Evolutionary conservation across 2,113 vertebrate species (phyloP).

Genomic region (Micronycteris hirsuta): DNA sequence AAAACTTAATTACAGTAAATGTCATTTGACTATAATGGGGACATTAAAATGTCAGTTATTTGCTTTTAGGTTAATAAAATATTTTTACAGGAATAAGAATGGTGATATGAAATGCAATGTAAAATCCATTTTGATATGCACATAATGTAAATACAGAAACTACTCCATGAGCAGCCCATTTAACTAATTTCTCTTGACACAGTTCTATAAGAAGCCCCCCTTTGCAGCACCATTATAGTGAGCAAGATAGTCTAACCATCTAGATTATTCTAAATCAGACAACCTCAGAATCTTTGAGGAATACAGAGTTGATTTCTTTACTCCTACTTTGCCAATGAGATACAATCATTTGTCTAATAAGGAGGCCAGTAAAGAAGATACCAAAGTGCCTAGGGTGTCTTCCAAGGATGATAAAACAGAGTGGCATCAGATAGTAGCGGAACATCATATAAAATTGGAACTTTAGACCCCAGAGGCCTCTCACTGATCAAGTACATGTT

Average conservation of each 20-base stretch:
- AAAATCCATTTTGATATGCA: slow-evolving; percentile 50
- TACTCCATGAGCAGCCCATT: slow-evolving; percentile 38
- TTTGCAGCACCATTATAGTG: not conserved
- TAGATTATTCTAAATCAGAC: slow-evolving; percentile 13
- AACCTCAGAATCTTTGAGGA: slow-evolving; percentile 18
- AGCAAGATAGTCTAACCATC: not conserved
- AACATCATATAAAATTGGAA: slow-evolving; percentile 56
- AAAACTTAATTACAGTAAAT: slow-evolving; percentile 67
- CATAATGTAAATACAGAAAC: slow-evolving; percentile 54
- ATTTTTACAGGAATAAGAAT: slow-evolving; percentile 60
- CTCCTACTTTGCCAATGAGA: slow-evolving; percentile 17
- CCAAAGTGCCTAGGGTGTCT: not conserved
- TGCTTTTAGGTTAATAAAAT: slow-evolving; percentile 76
- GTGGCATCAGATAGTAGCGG: slow-evolving; percentile 44
- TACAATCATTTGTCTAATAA: slow-evolving; percentile 31
- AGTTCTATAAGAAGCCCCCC: slow-evolving; percentile 16
- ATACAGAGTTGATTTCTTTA: slow-evolving; percentile 12
- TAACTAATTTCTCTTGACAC: slow-evolving; percentile 37
- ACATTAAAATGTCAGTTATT: slow-evolving; percentile 76
- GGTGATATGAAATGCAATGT: slow-evolving; percentile 33
- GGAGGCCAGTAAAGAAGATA: not conserved
- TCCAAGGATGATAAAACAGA: slow-evolving; percentile 53
- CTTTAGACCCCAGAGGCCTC: slow-evolving; percentile 10
- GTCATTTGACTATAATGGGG: slow-evolving; percentile 68
- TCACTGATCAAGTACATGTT: slow-evolving; percentile 25